phyloP scores from a whole-genome alignment of 2,797 vertebrate species.

The Acanthurus leucopareius region DNA sequence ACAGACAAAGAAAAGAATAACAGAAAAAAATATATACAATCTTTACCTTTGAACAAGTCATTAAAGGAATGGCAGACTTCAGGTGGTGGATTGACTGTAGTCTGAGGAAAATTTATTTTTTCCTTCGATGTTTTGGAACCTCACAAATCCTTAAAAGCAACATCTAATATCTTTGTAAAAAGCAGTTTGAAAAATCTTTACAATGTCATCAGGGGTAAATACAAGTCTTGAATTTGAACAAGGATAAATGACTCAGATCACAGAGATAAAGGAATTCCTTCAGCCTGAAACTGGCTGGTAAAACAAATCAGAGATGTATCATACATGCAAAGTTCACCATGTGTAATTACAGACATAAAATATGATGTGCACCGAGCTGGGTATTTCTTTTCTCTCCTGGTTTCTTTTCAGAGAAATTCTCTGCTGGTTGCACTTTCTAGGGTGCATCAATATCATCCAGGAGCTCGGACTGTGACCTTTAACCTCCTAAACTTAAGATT shows the following conservation, averaged over 20 bases:
- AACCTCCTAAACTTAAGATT: slow-evolving; percentile 8
- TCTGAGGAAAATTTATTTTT: too few relatives aligned
- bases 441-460: slow-evolving; percentile 24
- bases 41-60: background rate
- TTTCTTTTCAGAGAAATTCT: slow-evolving; percentile 6
- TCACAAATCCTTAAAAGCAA: too few relatives aligned
- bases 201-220: background rate
- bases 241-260: background rate
- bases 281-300: slow-evolving; percentile 13
- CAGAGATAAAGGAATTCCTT: slow-evolving; percentile 1
- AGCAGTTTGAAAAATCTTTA: background rate
- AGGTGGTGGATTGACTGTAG: background rate
- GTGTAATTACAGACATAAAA: slow-evolving; percentile 23
- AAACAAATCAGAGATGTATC: slow-evolving; percentile 18
- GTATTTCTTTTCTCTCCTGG: background rate
- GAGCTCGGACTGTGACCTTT: slow-evolving; percentile 17
- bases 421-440: background rate
- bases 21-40: background rate
- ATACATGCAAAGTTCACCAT: slow-evolving; percentile 10
- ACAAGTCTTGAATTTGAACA: slow-evolving; percentile 6
- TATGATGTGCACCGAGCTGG: slow-evolving; percentile 3
- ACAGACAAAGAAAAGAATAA: background rate
- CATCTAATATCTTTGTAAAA: background rate
- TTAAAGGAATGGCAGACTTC: background rate
- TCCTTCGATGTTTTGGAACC: background rate